Evolutionary conservation across 2,888 invertebrate species (phyloP), one percentile per base, ranked within the genome.

Genomic region (Amiota mariae): DNA sequence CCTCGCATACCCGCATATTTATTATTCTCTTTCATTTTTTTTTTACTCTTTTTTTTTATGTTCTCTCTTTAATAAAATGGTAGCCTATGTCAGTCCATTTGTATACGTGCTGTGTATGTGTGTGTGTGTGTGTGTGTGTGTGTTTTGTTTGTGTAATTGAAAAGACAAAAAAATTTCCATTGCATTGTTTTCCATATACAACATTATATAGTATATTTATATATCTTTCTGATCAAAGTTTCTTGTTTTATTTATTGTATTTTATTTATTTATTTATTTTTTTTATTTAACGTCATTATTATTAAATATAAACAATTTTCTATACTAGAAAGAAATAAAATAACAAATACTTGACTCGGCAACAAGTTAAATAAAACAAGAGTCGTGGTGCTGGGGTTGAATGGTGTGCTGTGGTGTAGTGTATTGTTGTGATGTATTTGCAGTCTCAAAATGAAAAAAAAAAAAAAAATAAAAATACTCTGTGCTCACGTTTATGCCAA

Each of bases 141-240:
- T 36, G 36, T 46, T 47, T 71, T 47, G 20, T 63, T 15, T 72
- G 64, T n/a, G 36, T 36, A 36, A 24, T 24, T 24, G 24, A 24
- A 24, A 36, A 36, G 36, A 61, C 63, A 70, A 73, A 73, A 73
- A 73, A 70, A 59, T 70, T 70, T 73, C 73, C 73, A 73, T 36
- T 73, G 57, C 64, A 73, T 51, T 73, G 70, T 61, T 49, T 9
- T 9, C 20, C 20, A 59, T 71, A 48, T 24, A 36, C 3, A 36
- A 36, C 36, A 36, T 36, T 46, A 24, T 47, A 49, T 57, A 36
- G 57, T 36, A 3, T 18, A 49, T 24, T 49, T n/a, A 12, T 59
- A 15, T 51, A 11, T 72, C n/a, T n/a, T 49, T 15, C 13, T 18
- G 24, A 24, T 72, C n/a, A 46, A n/a, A 24, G 15, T 46, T 63